These are phyloP conservation scores for Chelon labrosus DNA, from an alignment of 2,797 vertebrate genomes.

Conservation along the genomic window DNA sequence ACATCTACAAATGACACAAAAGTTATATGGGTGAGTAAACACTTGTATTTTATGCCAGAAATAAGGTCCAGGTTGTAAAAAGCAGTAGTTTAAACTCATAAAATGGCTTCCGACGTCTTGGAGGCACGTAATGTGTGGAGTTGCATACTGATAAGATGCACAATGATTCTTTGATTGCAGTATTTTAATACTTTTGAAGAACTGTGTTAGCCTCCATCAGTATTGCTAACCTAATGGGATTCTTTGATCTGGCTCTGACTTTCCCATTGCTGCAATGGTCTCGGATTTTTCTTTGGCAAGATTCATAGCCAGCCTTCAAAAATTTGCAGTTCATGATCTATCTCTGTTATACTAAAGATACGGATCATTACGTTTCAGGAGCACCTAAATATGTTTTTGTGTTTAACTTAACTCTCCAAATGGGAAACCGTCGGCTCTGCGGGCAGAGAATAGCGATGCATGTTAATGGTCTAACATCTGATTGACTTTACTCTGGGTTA, in stretches of 20 bases:
- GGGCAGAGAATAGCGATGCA: not conserved
- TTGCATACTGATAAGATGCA: slow-evolving; percentile 24
- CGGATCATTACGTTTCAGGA: slow-evolving; percentile 34
- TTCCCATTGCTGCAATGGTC: not conserved
- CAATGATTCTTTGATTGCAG: slow-evolving; percentile 35
- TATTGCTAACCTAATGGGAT: slow-evolving; percentile 35
- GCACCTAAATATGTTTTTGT: slow-evolving; percentile 15
- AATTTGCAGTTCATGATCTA: slow-evolving; percentile 32
- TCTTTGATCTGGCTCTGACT: slow-evolving; percentile 20
- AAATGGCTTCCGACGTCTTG: not conserved
- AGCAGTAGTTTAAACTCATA: not conserved
- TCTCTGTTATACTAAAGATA: slow-evolving; percentile 10
- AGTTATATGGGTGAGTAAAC: too few species aligned
- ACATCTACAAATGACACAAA: too few species aligned
- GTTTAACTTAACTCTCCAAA: slow-evolving; percentile 19
- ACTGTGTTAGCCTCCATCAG: slow-evolving; percentile 4
- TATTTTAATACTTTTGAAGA: slow-evolving; percentile 26
- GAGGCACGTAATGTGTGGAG: slow-evolving; percentile 3
- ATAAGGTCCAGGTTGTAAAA: too few species aligned
- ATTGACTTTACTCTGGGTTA: not conserved
- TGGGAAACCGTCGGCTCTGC: not conserved
- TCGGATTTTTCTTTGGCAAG: slow-evolving; percentile 19
- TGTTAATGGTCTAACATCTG: not conserved
- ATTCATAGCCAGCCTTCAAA: slow-evolving; percentile 24
- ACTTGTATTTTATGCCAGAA: too few species aligned